Conservation (phyloP, 2,113 vertebrate species). For the Phaethon lepturus region DNA sequence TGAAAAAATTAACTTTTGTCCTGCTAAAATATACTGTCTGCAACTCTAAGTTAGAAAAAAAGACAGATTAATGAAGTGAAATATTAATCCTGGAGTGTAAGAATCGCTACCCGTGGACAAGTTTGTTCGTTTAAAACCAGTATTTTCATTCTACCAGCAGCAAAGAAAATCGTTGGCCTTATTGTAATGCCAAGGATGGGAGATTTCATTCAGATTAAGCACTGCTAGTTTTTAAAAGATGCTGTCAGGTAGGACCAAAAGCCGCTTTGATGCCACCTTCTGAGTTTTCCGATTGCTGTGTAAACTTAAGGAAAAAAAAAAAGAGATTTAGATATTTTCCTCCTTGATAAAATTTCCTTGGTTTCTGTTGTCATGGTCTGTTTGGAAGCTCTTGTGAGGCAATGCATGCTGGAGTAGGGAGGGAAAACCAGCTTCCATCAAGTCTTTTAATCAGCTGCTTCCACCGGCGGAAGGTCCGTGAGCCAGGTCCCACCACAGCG, state of each 20-base stretch:
- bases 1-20: not conserved
- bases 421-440: fast-evolving
- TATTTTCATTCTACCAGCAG: not conserved
- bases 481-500: too few species aligned
- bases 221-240: not conserved
- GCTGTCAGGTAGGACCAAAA: not conserved
- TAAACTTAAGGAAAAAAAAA: not conserved
- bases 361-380: fast-evolving
- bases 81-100: not conserved
- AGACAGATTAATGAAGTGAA: not conserved
- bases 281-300: not conserved
- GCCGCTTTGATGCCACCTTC: not conserved
- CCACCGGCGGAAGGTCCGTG: not conserved
- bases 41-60: not conserved
- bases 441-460: not conserved
- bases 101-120: not conserved
- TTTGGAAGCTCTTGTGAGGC: not conserved
- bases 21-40: not conserved
- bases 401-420: too few species aligned
- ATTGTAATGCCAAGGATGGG: not conserved
- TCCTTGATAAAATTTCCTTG: not conserved
- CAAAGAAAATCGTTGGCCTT: not conserved
- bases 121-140: not conserved
- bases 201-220: not conserved
- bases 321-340: not conserved